These are phyloP conservation scores for Drosophila yakuba DNA, from an alignment of 1,140 invertebrate genomes.

Conservation along the genomic window DNA sequence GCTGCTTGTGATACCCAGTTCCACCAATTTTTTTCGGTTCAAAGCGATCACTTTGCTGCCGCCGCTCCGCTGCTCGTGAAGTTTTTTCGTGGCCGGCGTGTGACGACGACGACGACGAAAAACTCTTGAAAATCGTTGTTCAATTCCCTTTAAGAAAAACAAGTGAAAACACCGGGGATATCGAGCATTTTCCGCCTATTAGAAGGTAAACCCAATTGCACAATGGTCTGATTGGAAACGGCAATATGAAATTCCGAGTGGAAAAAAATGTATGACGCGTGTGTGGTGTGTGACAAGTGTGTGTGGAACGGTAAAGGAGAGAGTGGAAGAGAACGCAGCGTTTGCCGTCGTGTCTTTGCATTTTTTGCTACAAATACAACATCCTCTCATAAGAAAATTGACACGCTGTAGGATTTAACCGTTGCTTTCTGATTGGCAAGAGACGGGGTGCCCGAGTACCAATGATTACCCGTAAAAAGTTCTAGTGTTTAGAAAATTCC, in stretches of 20 bases:
- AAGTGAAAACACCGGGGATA: slow-evolving; percentile 6
- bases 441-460: not conserved
- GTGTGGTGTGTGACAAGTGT: slow-evolving; percentile 69
- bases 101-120: slow-evolving; percentile 60
- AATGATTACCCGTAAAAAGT: not conserved
- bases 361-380: slow-evolving; percentile 73
- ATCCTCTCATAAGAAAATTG: slow-evolving; percentile 40
- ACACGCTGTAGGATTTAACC: slow-evolving; percentile 27
- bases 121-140: slow-evolving; percentile 35
- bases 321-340: slow-evolving; percentile 41
- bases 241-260: slow-evolving; percentile 13
- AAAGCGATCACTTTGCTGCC: slow-evolving; percentile 50
- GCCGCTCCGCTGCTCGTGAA: slow-evolving; percentile 53
- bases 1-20: slow-evolving; percentile 28
- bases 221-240: slow-evolving; percentile 17
- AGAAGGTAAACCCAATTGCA: slow-evolving; percentile 52
- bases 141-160: slow-evolving; percentile 38
- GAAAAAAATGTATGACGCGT: slow-evolving; percentile 56
- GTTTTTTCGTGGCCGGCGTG: slow-evolving; percentile 69
- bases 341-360: slow-evolving; percentile 77
- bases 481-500: not conserved
- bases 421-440: slow-evolving; percentile 33
- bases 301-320: slow-evolving; percentile 28
- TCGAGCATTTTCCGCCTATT: slow-evolving; percentile 15
- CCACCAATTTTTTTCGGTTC: slow-evolving; percentile 47